These are phyloP conservation scores for Sebastes fasciatus DNA, from an alignment of 2,113 vertebrate genomes.

Conservation along the genomic window DNA sequence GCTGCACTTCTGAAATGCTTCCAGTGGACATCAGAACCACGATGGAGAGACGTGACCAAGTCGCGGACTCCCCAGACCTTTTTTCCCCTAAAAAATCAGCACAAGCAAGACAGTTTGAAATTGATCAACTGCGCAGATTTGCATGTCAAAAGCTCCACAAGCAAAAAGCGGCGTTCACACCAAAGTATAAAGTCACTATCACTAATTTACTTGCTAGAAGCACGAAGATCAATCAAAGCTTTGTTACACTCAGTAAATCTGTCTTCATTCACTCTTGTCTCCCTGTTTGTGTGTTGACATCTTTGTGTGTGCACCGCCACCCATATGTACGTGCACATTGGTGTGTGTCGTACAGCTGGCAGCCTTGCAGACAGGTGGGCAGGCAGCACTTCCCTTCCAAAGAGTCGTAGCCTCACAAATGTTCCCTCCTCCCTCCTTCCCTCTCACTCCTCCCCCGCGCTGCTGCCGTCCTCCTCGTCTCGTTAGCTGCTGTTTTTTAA, in stretches of 20 bases:
- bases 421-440: slow-evolving; percentile 58
- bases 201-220: neutral
- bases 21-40: too few species aligned
- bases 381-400: slow-evolving; percentile 78
- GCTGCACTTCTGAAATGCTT: neutral
- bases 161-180: neutral
- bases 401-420: slow-evolving; percentile 79
- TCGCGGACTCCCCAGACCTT: neutral
- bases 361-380: slow-evolving; percentile 82
- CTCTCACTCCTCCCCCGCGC: slow-evolving; percentile 29
- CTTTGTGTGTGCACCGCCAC: slow-evolving; percentile 41
- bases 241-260: slow-evolving; percentile 37
- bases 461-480: slow-evolving; percentile 59
- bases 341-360: slow-evolving; percentile 73
- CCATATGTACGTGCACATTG: slow-evolving; percentile 45
- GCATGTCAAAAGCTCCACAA: neutral
- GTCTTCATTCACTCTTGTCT: slow-evolving; percentile 17
- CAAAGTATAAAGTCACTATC: neutral
- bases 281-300: slow-evolving; percentile 41
- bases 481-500: slow-evolving; percentile 75
- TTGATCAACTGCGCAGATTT: neutral
- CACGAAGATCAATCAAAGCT: slow-evolving; percentile 1
- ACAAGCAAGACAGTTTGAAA: neutral
- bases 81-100: neutral
- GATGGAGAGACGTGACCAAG: neutral